Percentiles rank a stretch among this genome's conserved stretches.
phyloP scores from a whole-genome alignment of 1,140 invertebrate genomes.

The Condylostylus longicornis region DNA sequence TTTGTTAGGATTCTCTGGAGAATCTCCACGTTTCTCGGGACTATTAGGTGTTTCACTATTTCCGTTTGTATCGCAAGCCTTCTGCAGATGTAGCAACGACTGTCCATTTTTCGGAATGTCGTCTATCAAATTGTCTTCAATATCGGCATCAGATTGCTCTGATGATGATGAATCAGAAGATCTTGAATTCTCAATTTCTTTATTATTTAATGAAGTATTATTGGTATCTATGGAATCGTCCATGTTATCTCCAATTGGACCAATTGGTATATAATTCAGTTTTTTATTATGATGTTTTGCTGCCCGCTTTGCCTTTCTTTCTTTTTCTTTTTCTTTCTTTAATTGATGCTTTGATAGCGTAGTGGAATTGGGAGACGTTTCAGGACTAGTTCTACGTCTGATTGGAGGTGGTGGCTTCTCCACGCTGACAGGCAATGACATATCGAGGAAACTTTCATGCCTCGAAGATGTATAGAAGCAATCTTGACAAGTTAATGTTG shows the following conservation, averaged over 20 bases:
- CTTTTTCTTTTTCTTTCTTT: slow-evolving; percentile 49
- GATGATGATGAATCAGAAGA: slow-evolving; percentile 31
- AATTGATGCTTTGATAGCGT: slow-evolving; percentile 45
- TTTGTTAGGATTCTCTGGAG: slow-evolving; percentile 38
- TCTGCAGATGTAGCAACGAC: neutral
- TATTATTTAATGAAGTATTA: neutral
- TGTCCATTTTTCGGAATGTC: slow-evolving; percentile 17
- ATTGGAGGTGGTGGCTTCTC: slow-evolving; percentile 50
- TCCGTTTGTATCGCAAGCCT: slow-evolving; percentile 19
- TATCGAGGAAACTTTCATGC: slow-evolving; percentile 84
- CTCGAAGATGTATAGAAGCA: slow-evolving; percentile 73
- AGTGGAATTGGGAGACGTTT: slow-evolving; percentile 15
- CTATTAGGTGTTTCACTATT: slow-evolving; percentile 16
- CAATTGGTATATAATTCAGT: neutral
- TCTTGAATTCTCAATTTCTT: neutral
- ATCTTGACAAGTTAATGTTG: slow-evolving; percentile 75
- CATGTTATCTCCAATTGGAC: slow-evolving; percentile 5
- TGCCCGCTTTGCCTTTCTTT: slow-evolving; percentile 35
- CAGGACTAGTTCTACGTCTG: slow-evolving; percentile 35
- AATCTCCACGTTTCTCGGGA: slow-evolving; percentile 37
- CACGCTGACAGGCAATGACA: slow-evolving; percentile 74
- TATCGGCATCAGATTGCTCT: slow-evolving; percentile 57
- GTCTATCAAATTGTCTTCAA: slow-evolving; percentile 62
- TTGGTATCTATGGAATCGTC: slow-evolving; percentile 8
- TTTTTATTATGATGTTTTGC: slow-evolving; percentile 27